These are phyloP conservation scores for Luscinia luscinia DNA, from an alignment of 2,797 vertebrate species.

Conservation along the genomic window DNA sequence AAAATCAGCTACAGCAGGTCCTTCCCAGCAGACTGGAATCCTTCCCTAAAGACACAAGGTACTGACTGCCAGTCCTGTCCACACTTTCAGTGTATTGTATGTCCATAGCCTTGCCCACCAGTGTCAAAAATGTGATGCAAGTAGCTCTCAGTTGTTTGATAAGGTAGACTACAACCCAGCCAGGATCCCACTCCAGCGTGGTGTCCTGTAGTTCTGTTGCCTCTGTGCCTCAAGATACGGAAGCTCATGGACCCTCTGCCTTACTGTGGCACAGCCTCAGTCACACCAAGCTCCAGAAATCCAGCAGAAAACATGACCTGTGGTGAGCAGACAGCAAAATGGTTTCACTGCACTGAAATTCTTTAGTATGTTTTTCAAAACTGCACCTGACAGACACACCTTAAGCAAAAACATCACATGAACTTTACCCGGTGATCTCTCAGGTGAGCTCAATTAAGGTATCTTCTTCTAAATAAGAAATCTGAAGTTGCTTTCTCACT, in stretches of 20 bases:
- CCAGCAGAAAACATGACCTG: background rate
- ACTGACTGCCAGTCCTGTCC: slow-evolving; percentile 8
- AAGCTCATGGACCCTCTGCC: background rate
- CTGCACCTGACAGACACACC: background rate
- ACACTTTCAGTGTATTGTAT: background rate
- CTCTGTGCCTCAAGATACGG: fast-evolving
- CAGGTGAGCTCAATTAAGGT: background rate
- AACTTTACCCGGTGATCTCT: background rate
- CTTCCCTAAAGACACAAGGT: slow-evolving; percentile 22
- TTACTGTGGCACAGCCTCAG: background rate
- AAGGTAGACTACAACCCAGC: background rate
- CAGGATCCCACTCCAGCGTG: background rate
- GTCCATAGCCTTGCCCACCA: background rate
- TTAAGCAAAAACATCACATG: background rate
- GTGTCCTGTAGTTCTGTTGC: background rate
- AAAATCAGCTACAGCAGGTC: background rate
- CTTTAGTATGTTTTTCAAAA: background rate
- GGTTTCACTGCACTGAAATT: slow-evolving; percentile 6
- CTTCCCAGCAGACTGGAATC: background rate
- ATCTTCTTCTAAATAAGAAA: background rate
- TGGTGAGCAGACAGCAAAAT: slow-evolving; percentile 29
- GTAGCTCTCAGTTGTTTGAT: background rate
- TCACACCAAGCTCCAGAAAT: background rate
- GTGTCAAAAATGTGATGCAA: background rate
- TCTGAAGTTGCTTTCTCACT: background rate